Base-by-base conservation (phyloP, 2,113 vertebrate species). In the Amphiprion percula region DNA sequence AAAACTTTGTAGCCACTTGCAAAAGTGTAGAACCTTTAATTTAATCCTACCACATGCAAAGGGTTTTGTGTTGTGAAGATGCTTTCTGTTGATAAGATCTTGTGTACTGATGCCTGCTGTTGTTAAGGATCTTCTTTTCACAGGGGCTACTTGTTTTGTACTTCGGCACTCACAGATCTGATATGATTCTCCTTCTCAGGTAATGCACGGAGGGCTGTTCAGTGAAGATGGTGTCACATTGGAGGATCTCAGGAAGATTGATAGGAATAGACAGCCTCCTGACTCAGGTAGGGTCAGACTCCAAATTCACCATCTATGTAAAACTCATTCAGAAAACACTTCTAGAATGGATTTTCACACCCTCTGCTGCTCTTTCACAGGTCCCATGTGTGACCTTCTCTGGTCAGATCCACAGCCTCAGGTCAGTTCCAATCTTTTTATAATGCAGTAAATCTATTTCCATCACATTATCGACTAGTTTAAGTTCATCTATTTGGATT, bases 141-240 rank as follows among this genome's bases (percentile, higher is more conserved):
- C 33, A 37, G 33, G 8, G 33, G 33, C 0, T 67, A 21, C 30
- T 21, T 30, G 10, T 54, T 58, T 54, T 53, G n/a, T 44, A n/a
- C 17, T 5, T 9, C 49, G 39, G 4, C 46, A 52, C 58, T 37
- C 21, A 17, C 30, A 41, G 30, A 72, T 4, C 54, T 76, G 11
- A 74, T 52, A 0, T n/a, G 2, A 16, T 19, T 73, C 7, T 72
- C 16, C n/a, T 0, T 70, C 61, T 49, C 89, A 98, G 97, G 96
- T 99, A 50, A 99, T 98, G 97, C 97, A 99, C 0, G 97, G 97
- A 1, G 97, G 97, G 0, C 93, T 99, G 23, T 99, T 99, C 91
- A 98, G 97, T 5, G 97, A 99, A 91, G 97, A 99, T 0, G 97
- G 97, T 0, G 94, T 99, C 60, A 98, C 96, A 9, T 91, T 99